phyloP scores from a whole-genome alignment of 2,113 vertebrate species.

The Mola mola region DNA sequence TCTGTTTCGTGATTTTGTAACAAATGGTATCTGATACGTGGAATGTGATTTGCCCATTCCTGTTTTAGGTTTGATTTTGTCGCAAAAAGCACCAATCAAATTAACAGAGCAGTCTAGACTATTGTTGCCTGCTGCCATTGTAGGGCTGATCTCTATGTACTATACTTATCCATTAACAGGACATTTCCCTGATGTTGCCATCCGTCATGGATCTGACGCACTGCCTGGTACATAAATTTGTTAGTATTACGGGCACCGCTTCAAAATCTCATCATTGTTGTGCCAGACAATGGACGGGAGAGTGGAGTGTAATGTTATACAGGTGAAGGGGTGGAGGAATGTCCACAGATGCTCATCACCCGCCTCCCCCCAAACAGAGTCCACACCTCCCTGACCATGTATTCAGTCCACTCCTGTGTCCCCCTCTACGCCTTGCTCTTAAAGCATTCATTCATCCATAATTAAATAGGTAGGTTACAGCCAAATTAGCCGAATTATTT shows the following conservation, averaged over 20 bases:
- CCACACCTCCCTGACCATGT: constrained; percentile 34
- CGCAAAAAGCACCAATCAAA: constrained; percentile 39
- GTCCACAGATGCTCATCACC: constrained; percentile 2
- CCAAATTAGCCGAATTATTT: constrained; percentile 69
- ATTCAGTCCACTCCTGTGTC: constrained; percentile 50
- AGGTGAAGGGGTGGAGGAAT: constrained; percentile 48
- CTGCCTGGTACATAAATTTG: too few species aligned
- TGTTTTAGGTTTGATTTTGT: constrained; percentile 42
- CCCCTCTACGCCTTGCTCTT: constrained; percentile 25
- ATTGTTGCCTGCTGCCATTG: constrained; percentile 19
- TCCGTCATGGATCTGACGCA: too few species aligned
- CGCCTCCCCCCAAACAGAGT: constrained; percentile 39
- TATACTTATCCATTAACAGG: constrained; percentile 40
- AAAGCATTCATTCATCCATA: constrained; percentile 57
- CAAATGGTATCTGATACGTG: constrained; percentile 27
- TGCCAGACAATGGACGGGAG: constrained; percentile 14
- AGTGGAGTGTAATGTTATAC: constrained; percentile 19
- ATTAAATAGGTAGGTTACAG: constrained; percentile 60
- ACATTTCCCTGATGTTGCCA: constrained; percentile 37
- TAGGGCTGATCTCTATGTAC: constrained; percentile 29
- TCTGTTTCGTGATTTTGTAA: constrained; percentile 40
- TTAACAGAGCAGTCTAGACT: constrained; percentile 15
- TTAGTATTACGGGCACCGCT: too few species aligned
- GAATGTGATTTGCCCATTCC: constrained; percentile 32
- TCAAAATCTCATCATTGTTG: constrained; percentile 12